A percentile compares a stretch with the other conserved stretches of the same genome.
phyloP scores from a whole-genome alignment of 2,888 invertebrate genomes.

The Aethes cnicana region DNA sequence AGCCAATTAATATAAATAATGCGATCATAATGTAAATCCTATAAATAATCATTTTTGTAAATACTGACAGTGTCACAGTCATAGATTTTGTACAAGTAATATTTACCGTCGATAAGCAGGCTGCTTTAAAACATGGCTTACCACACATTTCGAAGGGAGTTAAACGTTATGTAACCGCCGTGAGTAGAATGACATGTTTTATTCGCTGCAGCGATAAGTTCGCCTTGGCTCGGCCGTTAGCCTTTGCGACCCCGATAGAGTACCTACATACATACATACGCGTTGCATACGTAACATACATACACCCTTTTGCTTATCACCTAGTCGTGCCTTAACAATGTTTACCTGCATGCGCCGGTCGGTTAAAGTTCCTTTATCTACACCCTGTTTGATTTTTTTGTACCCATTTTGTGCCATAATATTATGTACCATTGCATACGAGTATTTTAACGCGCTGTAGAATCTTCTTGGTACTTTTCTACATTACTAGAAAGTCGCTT shows the following conservation, averaged over 20 bases:
- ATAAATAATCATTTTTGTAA: no score
- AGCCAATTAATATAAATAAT: no score
- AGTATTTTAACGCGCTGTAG: no score
- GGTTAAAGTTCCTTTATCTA: slow-evolving; percentile 10
- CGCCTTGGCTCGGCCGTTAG: slow-evolving; percentile 74
- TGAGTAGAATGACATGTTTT: slow-evolving; percentile 39
- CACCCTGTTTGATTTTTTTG: neutral
- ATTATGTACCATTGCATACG: no score
- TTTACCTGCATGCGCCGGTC: slow-evolving; percentile 22
- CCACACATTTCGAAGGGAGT: slow-evolving; percentile 43
- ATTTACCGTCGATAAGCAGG: no score
- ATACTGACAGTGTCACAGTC: no score
- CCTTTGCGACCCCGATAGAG: slow-evolving; percentile 58
- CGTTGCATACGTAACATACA: slow-evolving; percentile 15
- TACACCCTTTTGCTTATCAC: slow-evolving; percentile 20
- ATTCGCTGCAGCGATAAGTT: slow-evolving; percentile 50
- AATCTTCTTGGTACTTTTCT: no score
- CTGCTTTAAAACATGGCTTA: no score
- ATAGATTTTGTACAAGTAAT: no score
- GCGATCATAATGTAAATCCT: no score
- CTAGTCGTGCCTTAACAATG: slow-evolving; percentile 14
- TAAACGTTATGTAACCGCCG: slow-evolving; percentile 58
- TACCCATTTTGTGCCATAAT: no score
- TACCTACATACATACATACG: slow-evolving; percentile 15
- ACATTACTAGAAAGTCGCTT: no score